A percentile compares a stretch with the other conserved stretches of the same genome.
Evolutionary conservation across 1,140 invertebrate species (phyloP).

Genomic region (Conus ventricosus): DNA sequence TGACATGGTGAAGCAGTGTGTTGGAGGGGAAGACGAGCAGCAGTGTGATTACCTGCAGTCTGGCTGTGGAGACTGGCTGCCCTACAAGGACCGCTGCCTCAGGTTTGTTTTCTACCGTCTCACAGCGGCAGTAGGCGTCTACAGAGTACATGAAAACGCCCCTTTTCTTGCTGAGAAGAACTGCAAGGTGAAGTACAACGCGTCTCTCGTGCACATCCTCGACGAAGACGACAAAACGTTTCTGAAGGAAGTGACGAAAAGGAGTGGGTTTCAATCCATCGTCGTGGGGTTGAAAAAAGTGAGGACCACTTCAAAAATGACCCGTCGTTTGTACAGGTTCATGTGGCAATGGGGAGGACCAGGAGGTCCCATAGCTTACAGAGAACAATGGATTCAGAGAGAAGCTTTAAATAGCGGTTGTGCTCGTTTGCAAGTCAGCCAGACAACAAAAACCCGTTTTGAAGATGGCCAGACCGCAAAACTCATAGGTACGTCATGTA

Average conservation of each 20-base stretch:
- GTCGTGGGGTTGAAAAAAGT: not conserved
- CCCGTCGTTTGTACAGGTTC: conserved; percentile 6
- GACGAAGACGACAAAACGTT: not conserved
- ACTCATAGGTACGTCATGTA: not conserved
- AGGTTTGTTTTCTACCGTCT: no score
- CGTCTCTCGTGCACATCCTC: not conserved
- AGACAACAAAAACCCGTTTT: not conserved
- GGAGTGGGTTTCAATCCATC: not conserved
- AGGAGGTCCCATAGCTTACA: conserved; percentile 1
- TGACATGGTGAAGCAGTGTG: conserved; percentile 13
- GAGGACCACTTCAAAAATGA: no score
- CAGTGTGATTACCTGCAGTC: no score
- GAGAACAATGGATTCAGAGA: not conserved
- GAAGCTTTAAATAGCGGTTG: not conserved
- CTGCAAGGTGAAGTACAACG: not conserved
- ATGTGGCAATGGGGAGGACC: conserved; percentile 26
- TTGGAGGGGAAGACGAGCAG: not conserved
- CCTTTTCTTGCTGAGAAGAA: not conserved
- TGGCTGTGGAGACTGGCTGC: no score
- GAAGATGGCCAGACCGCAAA: not conserved
- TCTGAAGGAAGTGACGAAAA: not conserved
- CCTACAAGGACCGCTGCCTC: no score
- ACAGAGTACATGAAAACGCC: not conserved
- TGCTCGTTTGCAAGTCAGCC: not conserved
- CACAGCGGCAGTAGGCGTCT: no score